Evolutionary conservation across 2,113 vertebrate genomes (phyloP), one percentile per base, ranked within the genome.

Genomic region (Leptodactylus fuscus): DNA sequence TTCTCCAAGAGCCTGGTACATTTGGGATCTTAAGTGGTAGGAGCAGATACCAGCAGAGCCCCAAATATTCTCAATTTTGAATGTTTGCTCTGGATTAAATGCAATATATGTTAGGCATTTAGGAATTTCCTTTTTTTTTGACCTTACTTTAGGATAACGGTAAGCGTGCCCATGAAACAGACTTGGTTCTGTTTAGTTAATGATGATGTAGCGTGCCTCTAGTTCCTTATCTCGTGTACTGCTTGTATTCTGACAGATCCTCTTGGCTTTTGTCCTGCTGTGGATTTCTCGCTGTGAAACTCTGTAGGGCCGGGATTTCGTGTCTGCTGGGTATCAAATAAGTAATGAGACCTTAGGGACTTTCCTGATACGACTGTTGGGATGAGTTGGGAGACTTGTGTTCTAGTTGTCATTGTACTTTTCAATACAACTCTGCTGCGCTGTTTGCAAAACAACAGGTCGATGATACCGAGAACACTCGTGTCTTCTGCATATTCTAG

Each of bases 301-400:
- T 51, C 46, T 76, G 74, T 51, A 76, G 29, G 74, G 74, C 29
- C 48, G 29, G 13, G 74, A 51, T 76, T 51, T 51, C 74, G 51
- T 20, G 74, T 76, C 71, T 55, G 62, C 70, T 60, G 82, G 29
- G 65, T 70, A 70, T 70, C 27, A 53, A 82, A 83, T 83, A 15
- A 60, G 69, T 83, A 83, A 83, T 83, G 51, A 75, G 82, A 44
- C 82, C 27, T 75, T 41, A 16, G 82, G 82, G 70, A 83, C 82
- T 44, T 75, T 62, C 70, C 49, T 83, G 70, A 46, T 53, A 29
- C 60, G 73, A n/a, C 70, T 60, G 69, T 32, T 60, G 82, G 70
- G 53, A 83, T 62, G 29, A 62, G 51, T 32, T 65, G 38, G 82
- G 82, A 76, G 36, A 48, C n/a, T n/a, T 20, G 36, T 22, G 38